Conservation (phyloP, 2,797 vertebrate genomes). For the Triplophysa yarkandensis region DNA sequence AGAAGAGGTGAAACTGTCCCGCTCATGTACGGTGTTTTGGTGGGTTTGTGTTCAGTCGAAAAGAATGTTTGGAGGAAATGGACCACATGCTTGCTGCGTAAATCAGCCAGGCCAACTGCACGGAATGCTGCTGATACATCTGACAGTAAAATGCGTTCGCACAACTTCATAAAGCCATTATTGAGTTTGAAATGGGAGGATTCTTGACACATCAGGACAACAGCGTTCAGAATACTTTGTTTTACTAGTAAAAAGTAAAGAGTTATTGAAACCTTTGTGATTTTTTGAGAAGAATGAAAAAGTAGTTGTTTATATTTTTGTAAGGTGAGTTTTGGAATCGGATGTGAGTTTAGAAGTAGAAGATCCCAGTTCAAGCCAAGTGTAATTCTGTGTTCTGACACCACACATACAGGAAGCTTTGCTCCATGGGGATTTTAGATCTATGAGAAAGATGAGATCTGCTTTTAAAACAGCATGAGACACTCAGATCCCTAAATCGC, state of each 20-base stretch:
- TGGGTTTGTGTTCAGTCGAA: conserved; percentile 50
- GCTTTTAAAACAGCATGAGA: conserved; percentile 38
- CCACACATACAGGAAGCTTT: conserved; percentile 70
- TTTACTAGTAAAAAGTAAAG: neutral
- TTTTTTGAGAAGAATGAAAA: too few relatives aligned
- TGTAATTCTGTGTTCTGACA: conserved; percentile 69
- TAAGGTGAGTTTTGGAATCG: too few relatives aligned
- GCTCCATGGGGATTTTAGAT: conserved; percentile 62
- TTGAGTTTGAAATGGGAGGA: conserved; percentile 24
- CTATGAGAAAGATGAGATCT: conserved; percentile 59
- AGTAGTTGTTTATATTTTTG: too few relatives aligned
- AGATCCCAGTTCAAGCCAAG: neutral
- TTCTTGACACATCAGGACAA: conserved; percentile 13
- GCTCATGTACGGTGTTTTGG: conserved; percentile 23
- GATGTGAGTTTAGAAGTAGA: conserved; percentile 6
- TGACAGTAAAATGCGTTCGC: conserved; percentile 33
- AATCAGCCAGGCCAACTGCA: conserved; percentile 64
- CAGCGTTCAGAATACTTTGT: neutral
- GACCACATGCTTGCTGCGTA: conserved; percentile 68
- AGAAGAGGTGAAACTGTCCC: neutral
- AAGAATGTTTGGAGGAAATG: conserved; percentile 68
- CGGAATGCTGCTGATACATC: conserved; percentile 68
- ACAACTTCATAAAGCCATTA: conserved; percentile 6
- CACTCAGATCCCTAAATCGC: neutral
- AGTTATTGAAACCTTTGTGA: neutral